Percentiles rank a stretch among this genome's conserved stretches.
These are phyloP conservation scores for Acestrorhynchus altus DNA, from an alignment of 2,797 vertebrate genomes.

Conservation along the genomic window DNA sequence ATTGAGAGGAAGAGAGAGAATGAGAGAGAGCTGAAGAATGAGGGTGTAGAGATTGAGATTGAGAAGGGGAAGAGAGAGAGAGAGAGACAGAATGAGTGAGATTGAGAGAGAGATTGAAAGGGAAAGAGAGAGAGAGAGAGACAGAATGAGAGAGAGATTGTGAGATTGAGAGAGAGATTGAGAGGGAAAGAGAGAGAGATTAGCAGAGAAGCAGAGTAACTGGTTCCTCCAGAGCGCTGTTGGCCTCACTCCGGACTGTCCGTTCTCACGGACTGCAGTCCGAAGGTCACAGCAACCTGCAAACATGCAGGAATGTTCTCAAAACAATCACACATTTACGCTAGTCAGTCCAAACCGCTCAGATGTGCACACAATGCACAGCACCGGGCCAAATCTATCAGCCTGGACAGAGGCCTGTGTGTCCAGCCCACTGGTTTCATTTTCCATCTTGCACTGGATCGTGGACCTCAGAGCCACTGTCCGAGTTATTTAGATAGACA, in stretches of 20 bases:
- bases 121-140: background rate
- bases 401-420: background rate
- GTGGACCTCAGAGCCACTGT: background rate
- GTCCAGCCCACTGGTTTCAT: background rate
- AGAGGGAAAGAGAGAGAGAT: background rate
- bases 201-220: background rate
- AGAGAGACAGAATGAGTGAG: too few species aligned
- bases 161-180: too few species aligned
- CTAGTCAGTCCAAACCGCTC: constrained; percentile 61
- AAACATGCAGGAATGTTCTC: constrained; percentile 31
- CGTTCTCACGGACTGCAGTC: background rate
- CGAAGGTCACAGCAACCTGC: constrained; percentile 61
- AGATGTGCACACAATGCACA: constrained; percentile 72
- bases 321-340: background rate
- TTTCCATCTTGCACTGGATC: background rate
- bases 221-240: background rate
- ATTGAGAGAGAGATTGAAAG: too few species aligned
- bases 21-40: too few species aligned
- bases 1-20: too few species aligned
- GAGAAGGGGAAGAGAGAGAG: too few species aligned
- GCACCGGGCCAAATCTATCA: constrained; percentile 70
- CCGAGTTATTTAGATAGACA: too few species aligned
- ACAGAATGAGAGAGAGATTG: background rate
- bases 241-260: background rate
- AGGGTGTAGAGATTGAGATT: too few species aligned